Evolutionary conservation across 2,113 vertebrate genomes (phyloP).

Genomic region (Clupea harengus): DNA sequence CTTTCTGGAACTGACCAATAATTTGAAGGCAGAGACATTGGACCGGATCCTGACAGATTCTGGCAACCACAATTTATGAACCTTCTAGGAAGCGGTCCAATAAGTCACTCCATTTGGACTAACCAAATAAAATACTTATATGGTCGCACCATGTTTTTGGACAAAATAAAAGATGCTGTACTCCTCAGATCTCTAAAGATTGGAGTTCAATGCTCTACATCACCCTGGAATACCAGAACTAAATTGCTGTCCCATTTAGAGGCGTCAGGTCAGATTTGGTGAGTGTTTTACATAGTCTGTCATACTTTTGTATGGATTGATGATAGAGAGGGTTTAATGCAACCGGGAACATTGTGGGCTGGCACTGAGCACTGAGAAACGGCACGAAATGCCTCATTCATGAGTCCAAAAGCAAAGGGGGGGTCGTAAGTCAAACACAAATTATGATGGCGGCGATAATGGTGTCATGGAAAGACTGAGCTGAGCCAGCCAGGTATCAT

Average conservation of each 20-base stretch:
- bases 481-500: too few species aligned
- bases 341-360: not conserved
- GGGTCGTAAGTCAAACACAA: too few species aligned
- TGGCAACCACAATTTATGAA: not conserved
- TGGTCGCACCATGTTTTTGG: not conserved
- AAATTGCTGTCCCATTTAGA: not conserved
- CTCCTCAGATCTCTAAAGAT: not conserved
- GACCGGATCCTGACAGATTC: not conserved
- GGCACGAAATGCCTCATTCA: not conserved
- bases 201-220: not conserved
- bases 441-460: too few species aligned
- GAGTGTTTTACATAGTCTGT: not conserved
- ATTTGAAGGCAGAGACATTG: not conserved
- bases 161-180: not conserved
- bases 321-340: not conserved
- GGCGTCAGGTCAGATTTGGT: not conserved
- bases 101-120: not conserved
- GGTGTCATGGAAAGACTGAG: too few species aligned
- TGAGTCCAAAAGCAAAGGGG: not conserved
- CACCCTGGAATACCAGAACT: not conserved
- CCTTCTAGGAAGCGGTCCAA: not conserved
- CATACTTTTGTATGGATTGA: not conserved
- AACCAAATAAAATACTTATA: not conserved
- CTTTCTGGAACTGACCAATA: not conserved
- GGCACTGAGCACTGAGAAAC: not conserved